These are phyloP conservation scores for Microplitis manilae DNA, from an alignment of 2,888 invertebrate species.

Conservation along the genomic window DNA sequence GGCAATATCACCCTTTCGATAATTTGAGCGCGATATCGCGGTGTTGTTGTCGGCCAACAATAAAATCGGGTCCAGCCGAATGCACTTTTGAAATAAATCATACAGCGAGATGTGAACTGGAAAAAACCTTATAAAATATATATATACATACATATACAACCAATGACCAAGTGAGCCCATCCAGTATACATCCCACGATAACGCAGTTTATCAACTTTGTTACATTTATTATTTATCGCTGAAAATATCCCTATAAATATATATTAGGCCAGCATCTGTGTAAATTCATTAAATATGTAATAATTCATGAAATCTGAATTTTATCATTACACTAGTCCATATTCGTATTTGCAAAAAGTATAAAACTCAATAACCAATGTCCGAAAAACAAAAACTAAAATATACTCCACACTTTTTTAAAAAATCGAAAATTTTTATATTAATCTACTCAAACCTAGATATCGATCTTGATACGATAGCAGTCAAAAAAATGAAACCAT, in stretches of 20 bases:
- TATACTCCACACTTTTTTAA: background rate
- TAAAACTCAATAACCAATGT: background rate
- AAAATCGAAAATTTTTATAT: background rate
- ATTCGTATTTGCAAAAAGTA: background rate
- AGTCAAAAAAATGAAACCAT: background rate
- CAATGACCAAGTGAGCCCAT: slow-evolving; percentile 39
- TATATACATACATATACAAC: slow-evolving; percentile 23
- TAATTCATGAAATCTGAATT: background rate
- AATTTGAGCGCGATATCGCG: slow-evolving; percentile 42
- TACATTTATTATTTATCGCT: slow-evolving; percentile 18
- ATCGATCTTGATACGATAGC: background rate
- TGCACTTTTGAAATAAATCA: slow-evolving; percentile 54
- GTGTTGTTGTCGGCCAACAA: slow-evolving; percentile 48
- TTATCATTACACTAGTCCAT: background rate
- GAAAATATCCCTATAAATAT: slow-evolving; percentile 10
- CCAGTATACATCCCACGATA: slow-evolving; percentile 21
- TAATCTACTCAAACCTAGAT: background rate
- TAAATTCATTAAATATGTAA: background rate
- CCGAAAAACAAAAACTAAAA: background rate
- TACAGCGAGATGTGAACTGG: slow-evolving; percentile 48
- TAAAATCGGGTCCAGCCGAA: slow-evolving; percentile 49
- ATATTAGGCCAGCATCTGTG: background rate
- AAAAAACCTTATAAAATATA: slow-evolving; percentile 37
- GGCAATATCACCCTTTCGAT: slow-evolving; percentile 37
- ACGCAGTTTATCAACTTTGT: slow-evolving; percentile 20